Percentiles rank a stretch among this genome's conserved stretches.
Conservation (phyloP, 2,888 invertebrate genomes). For the Euzophera pinguis region DNA sequence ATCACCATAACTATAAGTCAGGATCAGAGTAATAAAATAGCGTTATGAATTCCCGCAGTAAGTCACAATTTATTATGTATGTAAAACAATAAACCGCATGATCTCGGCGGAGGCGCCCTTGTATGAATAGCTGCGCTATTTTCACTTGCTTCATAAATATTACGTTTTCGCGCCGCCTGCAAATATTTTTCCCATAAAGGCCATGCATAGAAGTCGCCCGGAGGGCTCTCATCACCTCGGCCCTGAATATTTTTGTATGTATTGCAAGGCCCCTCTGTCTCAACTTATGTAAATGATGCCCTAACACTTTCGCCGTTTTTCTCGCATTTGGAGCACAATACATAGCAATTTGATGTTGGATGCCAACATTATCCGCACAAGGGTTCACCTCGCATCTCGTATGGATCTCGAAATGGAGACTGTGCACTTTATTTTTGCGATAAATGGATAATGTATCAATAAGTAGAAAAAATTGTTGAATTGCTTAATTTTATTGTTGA, state of each 20-base stretch:
- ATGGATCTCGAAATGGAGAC: slow-evolving; percentile 54
- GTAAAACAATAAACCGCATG: slow-evolving; percentile 57
- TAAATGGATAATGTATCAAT: slow-evolving; percentile 32
- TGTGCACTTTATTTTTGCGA: slow-evolving; percentile 53
- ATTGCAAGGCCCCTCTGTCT: slow-evolving; percentile 70
- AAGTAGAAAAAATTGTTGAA: slow-evolving; percentile 12
- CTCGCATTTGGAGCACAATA: slow-evolving; percentile 74
- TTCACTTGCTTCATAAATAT: slow-evolving; percentile 62
- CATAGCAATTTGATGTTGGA: slow-evolving; percentile 71
- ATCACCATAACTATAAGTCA: neutral
- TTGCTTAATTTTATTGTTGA: slow-evolving; percentile 12
- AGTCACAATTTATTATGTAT: slow-evolving; percentile 47
- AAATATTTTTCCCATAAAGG: slow-evolving; percentile 73
- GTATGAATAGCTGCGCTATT: slow-evolving; percentile 42
- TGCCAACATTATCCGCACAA: slow-evolving; percentile 63
- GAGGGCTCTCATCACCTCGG: slow-evolving; percentile 72
- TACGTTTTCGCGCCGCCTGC: slow-evolving; percentile 60
- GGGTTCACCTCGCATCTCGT: slow-evolving; percentile 47
- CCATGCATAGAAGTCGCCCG: slow-evolving; percentile 62
- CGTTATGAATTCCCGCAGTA: slow-evolving; percentile 26
- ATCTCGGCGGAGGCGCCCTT: slow-evolving; percentile 37
- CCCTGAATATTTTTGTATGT: slow-evolving; percentile 74
- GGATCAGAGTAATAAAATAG: slow-evolving; percentile 1
- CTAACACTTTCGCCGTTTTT: slow-evolving; percentile 76
- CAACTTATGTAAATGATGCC: slow-evolving; percentile 76